phyloP scores from a whole-genome alignment of 2,113 vertebrate genomes.

The Sphyrna mokarran region DNA sequence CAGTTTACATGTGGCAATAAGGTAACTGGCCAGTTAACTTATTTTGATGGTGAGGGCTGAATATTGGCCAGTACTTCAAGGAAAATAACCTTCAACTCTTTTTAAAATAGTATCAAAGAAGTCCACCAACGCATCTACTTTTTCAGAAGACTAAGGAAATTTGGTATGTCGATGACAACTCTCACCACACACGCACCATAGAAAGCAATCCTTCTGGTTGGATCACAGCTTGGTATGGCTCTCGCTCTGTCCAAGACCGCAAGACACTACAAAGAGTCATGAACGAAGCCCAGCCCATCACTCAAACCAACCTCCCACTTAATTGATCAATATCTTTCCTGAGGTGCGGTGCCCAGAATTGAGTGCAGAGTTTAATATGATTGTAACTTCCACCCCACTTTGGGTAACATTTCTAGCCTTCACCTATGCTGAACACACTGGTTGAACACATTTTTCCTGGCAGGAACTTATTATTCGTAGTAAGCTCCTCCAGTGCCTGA shows the following conservation, averaged over 20 bases:
- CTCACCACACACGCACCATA: too few relatives aligned
- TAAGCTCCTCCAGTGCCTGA: neutral
- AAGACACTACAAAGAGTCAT: too few relatives aligned
- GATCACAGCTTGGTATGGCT: too few relatives aligned
- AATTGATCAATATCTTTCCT: neutral
- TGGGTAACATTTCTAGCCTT: neutral
- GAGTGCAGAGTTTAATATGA: neutral
- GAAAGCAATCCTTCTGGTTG: too few relatives aligned
- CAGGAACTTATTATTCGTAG: neutral
- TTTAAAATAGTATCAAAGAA: neutral
- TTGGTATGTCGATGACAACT: too few relatives aligned
- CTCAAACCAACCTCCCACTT: neutral
- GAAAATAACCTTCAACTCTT: neutral
- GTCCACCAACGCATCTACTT: neutral
- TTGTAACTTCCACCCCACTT: neutral
- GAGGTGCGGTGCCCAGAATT: too few relatives aligned
- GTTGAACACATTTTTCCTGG: neutral
- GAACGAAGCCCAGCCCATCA: too few relatives aligned
- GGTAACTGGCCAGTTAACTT: neutral
- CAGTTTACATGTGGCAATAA: neutral
- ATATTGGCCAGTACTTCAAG: neutral
- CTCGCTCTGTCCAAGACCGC: too few relatives aligned
- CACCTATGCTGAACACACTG: neutral
- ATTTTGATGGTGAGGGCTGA: neutral
- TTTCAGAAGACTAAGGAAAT: too few relatives aligned